Base-by-base conservation (phyloP, 2,113 vertebrate species). In the Motacilla tschutschensis region DNA sequence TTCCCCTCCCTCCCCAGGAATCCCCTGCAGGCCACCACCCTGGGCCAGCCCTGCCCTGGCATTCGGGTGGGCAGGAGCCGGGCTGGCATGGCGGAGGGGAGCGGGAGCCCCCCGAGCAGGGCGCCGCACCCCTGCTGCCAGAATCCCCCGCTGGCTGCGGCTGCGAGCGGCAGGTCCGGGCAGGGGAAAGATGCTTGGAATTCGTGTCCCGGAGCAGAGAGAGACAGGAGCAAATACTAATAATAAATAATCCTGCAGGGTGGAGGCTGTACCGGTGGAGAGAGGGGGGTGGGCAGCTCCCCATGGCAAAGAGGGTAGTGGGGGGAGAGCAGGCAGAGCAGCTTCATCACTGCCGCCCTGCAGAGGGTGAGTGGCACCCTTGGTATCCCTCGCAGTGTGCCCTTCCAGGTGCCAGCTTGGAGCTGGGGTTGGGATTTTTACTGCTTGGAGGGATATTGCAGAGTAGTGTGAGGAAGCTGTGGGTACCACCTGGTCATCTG, bases 151-250 rank as follows among this genome's bases (percentile, higher is more conserved):
- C 84, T 97, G 97, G 97, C 97, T 95, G 94, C 88, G 87, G 88
- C 94, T 96, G 94, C 58, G 3, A 94, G 72, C 75, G 96, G 95
- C 98, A 98, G 97, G 98, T 96, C 98, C 48, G 86, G 97, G 95
- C 98, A 98, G 91, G 96, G 95, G 96, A 96, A 96, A 95, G 98
- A 97, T 97, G 97, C 96, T 97, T 98, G 98, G 98, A 98, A 98
- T 98, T 98, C 59, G 93, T 98, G 97, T 98, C 98, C 97, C 17
- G 91, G 82, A 98, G 97, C 93, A 93, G 86, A 88, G 83, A 90
- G 89, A 95, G 92, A 94, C 90, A 93, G 96, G 96, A 96, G 96
- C 97, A 97, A 95, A 97, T 94, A 91, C 94, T 93, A 92, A 51
- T 88, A 93, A 92, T 92, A 93, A 95, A 95, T 92, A 94, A 95